Evolutionary conservation across 2,797 vertebrate species (phyloP), one percentile per base, ranked within the genome.

Genomic region (Sciurus carolinensis): DNA sequence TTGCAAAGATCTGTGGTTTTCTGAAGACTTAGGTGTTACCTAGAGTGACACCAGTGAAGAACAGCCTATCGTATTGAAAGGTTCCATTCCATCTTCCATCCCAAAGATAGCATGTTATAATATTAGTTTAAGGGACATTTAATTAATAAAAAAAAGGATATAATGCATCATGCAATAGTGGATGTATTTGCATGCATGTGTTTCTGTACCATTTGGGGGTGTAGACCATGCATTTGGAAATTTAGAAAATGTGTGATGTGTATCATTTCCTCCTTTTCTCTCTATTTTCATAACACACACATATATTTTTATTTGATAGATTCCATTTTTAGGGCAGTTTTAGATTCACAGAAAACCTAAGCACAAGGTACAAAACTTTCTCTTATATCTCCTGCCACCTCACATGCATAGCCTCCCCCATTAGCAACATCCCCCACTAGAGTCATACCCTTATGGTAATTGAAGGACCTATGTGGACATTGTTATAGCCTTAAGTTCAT

Each of bases 1-100:
- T 87, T 84, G 75, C 95, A 93, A 93, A 64, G 67, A 26, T 85
- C 50, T 82, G 44, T 87, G 73, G 44, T 42, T 92, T 67, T 96
- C 69, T 42, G 33, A 95, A 93, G 54, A 85, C 39, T 82, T 71
- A 79, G 30, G 24, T 72, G 24, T 86, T 95, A 80, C 64, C 76
- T 90, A 75, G 75, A 15, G n/a, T 54, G n/a, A 91, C 57, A 66
- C 36, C 39, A 87, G 54, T 79, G 67, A 95, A 95, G 47, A 91
- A 28, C 42, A 1, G 15, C 20, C 59, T 76, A 42, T 54, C 42
- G 4, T 42, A 42, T 64, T 79, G 20, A 91, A 71, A 47, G 14
- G 12, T 72, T 87, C 57, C 13, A 20, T 91, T 80, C 66, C n/a
- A 52, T 87, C 75, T 87, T 79, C 39, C 39, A 47, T 73, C 47